phyloP scores from a whole-genome alignment of 2,797 vertebrate species.

The Setipinna tenuifilis region DNA sequence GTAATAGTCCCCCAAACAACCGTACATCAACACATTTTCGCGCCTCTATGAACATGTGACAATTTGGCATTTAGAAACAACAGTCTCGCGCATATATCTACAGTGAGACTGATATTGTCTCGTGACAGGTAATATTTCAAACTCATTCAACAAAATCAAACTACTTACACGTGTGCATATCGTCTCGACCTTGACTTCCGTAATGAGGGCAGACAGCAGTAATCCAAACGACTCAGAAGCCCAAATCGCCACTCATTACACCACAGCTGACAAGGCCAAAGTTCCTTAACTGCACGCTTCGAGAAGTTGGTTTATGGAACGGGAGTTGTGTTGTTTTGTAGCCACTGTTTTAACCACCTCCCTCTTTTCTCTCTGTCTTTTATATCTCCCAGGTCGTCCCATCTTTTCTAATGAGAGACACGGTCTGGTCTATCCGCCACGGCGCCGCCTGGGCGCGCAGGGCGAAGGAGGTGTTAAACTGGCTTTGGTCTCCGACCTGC shows the following conservation, averaged over 20 bases:
- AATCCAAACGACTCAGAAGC: constrained; percentile 30
- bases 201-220: neutral
- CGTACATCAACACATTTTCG: neutral
- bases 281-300: neutral
- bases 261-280: neutral
- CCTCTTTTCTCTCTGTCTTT: constrained; percentile 48
- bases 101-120: neutral
- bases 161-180: constrained; percentile 57
- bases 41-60: neutral
- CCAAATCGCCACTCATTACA: neutral
- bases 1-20: neutral
- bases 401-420: constrained; percentile 62
- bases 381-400: constrained; percentile 58
- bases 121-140: neutral
- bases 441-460: constrained; percentile 72
- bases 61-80: neutral
- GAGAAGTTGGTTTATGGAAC: constrained; percentile 54
- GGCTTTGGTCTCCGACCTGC: constrained; percentile 75
- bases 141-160: neutral
- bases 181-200: constrained; percentile 21
- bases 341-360: constrained; percentile 42
- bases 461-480: constrained; percentile 72
- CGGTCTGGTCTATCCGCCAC: constrained; percentile 63
- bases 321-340: constrained; percentile 66
- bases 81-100: neutral